Conservation (phyloP, 2,113 vertebrate species). For the Rousettus leschenaultii region DNA sequence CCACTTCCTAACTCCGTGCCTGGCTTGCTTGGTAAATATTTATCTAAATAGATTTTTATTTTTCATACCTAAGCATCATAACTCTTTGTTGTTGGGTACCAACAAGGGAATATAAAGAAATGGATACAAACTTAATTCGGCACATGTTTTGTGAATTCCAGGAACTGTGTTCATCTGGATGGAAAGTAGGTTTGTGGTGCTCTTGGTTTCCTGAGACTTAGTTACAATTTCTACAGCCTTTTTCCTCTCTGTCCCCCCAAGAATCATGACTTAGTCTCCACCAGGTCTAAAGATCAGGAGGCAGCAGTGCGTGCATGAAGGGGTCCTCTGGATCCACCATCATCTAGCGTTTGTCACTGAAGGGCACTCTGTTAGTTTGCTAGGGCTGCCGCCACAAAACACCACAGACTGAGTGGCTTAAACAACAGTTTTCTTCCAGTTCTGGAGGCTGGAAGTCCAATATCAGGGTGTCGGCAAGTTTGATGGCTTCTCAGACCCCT, state of each 20-base stretch:
- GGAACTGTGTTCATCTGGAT: background rate
- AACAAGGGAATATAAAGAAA: background rate
- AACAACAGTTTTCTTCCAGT: background rate
- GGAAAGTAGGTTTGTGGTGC: background rate
- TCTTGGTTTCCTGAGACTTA: background rate
- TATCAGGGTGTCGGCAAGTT: too few relatives aligned
- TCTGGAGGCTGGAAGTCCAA: too few relatives aligned
- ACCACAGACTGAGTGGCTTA: background rate
- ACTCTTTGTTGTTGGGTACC: background rate
- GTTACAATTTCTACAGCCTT: background rate
- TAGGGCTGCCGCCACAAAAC: background rate
- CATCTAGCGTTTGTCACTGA: background rate
- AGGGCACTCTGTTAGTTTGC: background rate
- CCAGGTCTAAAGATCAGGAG: accelerated
- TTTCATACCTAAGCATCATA: background rate
- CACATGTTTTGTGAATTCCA: background rate
- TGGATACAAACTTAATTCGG: background rate
- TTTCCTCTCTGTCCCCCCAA: background rate
- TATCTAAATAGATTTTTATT: background rate
- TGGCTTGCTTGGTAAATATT: background rate
- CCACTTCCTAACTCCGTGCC: background rate
- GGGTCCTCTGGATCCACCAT: too few relatives aligned
- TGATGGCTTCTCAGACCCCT: background rate
- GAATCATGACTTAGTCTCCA: background rate
- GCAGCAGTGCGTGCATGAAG: too few relatives aligned